Evolutionary conservation across 2,888 invertebrate genomes (phyloP), one percentile per base, ranked within the genome.

Genomic region (Phaonia tiefii): DNA sequence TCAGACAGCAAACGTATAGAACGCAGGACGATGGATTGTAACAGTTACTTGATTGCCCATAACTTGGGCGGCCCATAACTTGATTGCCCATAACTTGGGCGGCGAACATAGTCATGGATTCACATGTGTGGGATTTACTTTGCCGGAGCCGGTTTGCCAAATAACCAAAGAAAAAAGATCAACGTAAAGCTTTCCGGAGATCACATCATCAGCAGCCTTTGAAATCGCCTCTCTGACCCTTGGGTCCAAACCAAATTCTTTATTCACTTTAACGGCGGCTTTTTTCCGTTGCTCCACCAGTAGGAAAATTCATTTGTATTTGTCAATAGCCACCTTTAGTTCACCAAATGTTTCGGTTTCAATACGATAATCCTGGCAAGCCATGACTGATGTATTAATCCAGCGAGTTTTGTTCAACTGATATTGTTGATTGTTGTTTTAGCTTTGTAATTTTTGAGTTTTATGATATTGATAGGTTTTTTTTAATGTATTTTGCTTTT

Each of bases 121-220:
- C 99, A 91, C 99, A 99, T 99, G 99, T 0, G 99, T 99, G 5
- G 99, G 99, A 92, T 99, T 99, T 72, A 99, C 98, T 92, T 99
- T 99, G 93, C 96, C 99, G 22, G 99, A 99, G 4, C 99, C 99
- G 0, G 99, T 99, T 93, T 99, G 99, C 99, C 99, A 99, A 89
- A 99, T 97, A 83, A 98, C 98, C 66, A 99, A 92, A 0, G 99
- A 99, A 89, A 99, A 99, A 91, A 99, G 98, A 49, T 98, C 97
- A 83, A 97, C 94, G 90, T 97, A 97, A 67, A 99, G 92, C 90
- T 97, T 95, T 72, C 99, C 99, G 72, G 95, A 95, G 85, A 98
- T 97, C 3, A 99, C 98, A 89, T 98, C 98, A 89, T 98, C 98
- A 26, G 97, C 96, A 44, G 99, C 99, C 91, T 95, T 92, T 81